These are phyloP conservation scores for Anoncus sp. DNA, from an alignment of 2,888 invertebrate species.

Conservation along the genomic window DNA sequence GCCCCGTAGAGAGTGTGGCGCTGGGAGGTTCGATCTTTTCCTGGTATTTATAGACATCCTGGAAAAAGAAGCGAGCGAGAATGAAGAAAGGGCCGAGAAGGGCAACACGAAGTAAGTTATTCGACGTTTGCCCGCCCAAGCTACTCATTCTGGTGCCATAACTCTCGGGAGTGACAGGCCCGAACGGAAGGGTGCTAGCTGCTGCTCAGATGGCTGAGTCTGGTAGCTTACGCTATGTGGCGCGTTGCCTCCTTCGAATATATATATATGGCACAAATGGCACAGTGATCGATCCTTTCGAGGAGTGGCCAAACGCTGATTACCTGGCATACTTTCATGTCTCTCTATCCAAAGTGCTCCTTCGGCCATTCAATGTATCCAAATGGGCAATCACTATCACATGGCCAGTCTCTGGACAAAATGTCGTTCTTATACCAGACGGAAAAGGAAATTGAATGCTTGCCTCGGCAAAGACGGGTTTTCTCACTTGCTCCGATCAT, in stretches of 20 bases:
- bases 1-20: conserved; percentile 5
- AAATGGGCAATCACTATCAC: neutral
- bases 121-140: conserved; percentile 82
- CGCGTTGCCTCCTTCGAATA: conserved; percentile 10
- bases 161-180: conserved; percentile 81
- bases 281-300: conserved; percentile 22
- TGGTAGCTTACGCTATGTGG: conserved; percentile 36
- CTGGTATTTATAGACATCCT: conserved; percentile 80
- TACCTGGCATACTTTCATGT: conserved; percentile 17
- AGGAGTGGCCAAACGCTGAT: conserved; percentile 14
- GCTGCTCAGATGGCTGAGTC: conserved; percentile 43
- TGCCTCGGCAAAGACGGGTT: conserved; percentile 66
- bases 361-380: neutral
- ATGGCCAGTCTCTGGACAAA: conserved; percentile 62
- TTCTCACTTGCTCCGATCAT: conserved; percentile 37
- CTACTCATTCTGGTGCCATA: conserved; percentile 82
- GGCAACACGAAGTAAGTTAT: conserved; percentile 80
- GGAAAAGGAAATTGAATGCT: conserved; percentile 78
- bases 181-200: conserved; percentile 80
- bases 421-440: conserved; percentile 69
- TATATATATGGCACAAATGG: conserved; percentile 23
- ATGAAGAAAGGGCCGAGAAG: conserved; percentile 53
- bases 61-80: conserved; percentile 70
- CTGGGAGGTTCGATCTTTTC: conserved; percentile 63
- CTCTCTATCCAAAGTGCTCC: neutral